Conservation (phyloP, 2,113 vertebrate species). For the Anser cygnoides region DNA sequence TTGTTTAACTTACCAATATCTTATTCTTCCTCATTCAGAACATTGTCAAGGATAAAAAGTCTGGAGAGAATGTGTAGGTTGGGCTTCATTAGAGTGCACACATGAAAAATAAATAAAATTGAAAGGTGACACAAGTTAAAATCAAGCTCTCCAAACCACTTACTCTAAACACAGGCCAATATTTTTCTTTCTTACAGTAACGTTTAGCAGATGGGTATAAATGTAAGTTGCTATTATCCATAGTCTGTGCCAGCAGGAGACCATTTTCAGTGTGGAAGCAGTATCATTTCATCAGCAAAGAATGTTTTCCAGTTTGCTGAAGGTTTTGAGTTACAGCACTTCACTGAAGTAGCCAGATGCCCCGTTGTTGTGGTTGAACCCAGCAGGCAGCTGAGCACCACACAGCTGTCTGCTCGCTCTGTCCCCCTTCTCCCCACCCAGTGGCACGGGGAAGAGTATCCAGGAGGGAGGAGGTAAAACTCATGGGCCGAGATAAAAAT, state of each 20-base stretch:
- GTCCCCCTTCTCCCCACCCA: too few species aligned
- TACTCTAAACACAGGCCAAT: neutral
- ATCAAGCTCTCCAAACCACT: neutral
- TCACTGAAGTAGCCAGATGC: neutral
- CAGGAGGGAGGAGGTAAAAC: too few species aligned
- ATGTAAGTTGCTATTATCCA: neutral
- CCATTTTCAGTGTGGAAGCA: neutral
- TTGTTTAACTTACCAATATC: neutral
- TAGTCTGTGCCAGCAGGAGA: neutral
- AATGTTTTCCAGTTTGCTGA: neutral
- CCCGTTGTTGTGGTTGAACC: too few species aligned
- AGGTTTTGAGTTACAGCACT: neutral
- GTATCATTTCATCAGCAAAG: neutral
- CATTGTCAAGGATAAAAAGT: neutral
- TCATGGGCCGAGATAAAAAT: too few species aligned
- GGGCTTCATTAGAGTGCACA: neutral
- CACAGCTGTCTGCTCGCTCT: too few species aligned
- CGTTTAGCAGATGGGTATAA: neutral
- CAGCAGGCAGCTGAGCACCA: too few species aligned
- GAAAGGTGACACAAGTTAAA: neutral
- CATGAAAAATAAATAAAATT: neutral
- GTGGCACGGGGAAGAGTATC: too few species aligned
- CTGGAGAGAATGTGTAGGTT: neutral
- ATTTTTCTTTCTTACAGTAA: neutral
- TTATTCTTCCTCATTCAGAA: fast-evolving